Evolutionary conservation across 92 coral and sea anemone species (phyloP).

Genomic region (Zoanthus sansibaricus): DNA sequence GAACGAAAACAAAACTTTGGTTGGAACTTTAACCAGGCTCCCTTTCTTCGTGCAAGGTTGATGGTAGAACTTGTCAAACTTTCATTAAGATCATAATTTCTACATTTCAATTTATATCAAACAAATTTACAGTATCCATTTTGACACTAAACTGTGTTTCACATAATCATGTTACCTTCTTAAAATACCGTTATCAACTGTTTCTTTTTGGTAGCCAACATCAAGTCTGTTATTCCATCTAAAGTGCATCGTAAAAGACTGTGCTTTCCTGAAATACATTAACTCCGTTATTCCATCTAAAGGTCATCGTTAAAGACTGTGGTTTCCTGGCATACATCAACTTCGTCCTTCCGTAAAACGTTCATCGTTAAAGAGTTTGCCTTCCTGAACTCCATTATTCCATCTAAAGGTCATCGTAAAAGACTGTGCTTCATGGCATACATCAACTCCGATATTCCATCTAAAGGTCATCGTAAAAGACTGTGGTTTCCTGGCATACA

Average conservation of each 20-base stretch:
- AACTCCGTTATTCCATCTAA: background rate
- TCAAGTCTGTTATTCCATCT: background rate
- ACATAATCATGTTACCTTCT: background rate
- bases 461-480: background rate
- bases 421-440: background rate
- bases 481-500: background rate
- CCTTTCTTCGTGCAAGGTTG: background rate
- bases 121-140: background rate
- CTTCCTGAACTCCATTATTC: no score
- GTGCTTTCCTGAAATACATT: background rate
- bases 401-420: no score
- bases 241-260: no score
- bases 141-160: background rate
- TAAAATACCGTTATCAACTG: background rate
- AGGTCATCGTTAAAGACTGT: no score
- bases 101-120: background rate
- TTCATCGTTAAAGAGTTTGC: background rate
- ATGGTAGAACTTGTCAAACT: slow-evolving; percentile 5
- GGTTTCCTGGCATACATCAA: no score
- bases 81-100: background rate
- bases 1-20: background rate
- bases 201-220: background rate
- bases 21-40: slow-evolving; percentile 5
- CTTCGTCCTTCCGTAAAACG: background rate
- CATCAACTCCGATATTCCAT: background rate